Evolutionary conservation across 2,113 vertebrate genomes (phyloP).

Genomic region (Silurus glanis): DNA sequence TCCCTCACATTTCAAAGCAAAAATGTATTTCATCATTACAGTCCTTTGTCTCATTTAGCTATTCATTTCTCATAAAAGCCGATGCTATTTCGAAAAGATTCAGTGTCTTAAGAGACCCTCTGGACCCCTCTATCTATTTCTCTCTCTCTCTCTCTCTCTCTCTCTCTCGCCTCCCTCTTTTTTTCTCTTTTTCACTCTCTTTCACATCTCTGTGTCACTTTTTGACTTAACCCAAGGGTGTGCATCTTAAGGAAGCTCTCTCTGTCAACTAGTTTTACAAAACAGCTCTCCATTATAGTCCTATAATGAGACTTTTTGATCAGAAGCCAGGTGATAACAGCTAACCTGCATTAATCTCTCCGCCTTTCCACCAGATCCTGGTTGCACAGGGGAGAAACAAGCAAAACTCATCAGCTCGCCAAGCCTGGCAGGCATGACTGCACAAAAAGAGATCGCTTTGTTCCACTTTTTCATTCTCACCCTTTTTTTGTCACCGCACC

Average conservation of each 20-base stretch:
- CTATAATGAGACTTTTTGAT: slow-evolving; percentile 72
- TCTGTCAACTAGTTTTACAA: slow-evolving; percentile 48
- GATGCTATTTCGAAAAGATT: slow-evolving; percentile 67
- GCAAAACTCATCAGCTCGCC: slow-evolving; percentile 35
- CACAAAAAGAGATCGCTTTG: slow-evolving; percentile 32
- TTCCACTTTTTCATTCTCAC: slow-evolving; percentile 9
- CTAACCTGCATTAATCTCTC: slow-evolving; percentile 68
- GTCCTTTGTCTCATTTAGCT: slow-evolving; percentile 41
- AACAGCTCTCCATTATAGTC: slow-evolving; percentile 60
- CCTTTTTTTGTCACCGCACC: slow-evolving; percentile 14
- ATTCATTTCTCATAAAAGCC: slow-evolving; percentile 56
- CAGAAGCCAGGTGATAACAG: slow-evolving; percentile 69
- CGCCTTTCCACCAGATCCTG: slow-evolving; percentile 20
- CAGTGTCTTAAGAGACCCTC: slow-evolving; percentile 60
- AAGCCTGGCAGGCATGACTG: slow-evolving; percentile 9
- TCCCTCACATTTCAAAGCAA: slow-evolving; percentile 61
- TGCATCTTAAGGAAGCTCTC: slow-evolving; percentile 59
- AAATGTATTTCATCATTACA: slow-evolving; percentile 57
- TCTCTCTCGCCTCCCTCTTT: slow-evolving; percentile 8
- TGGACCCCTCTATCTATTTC: slow-evolving; percentile 9
- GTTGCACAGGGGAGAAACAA: slow-evolving; percentile 5
- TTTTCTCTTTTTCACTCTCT: not conserved
- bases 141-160: not conserved
- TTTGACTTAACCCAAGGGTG: slow-evolving; percentile 57
- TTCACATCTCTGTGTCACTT: slow-evolving; percentile 32